Evolutionary conservation across 2,113 vertebrate genomes (phyloP).

Genomic region (Odocoileus virginianus): DNA sequence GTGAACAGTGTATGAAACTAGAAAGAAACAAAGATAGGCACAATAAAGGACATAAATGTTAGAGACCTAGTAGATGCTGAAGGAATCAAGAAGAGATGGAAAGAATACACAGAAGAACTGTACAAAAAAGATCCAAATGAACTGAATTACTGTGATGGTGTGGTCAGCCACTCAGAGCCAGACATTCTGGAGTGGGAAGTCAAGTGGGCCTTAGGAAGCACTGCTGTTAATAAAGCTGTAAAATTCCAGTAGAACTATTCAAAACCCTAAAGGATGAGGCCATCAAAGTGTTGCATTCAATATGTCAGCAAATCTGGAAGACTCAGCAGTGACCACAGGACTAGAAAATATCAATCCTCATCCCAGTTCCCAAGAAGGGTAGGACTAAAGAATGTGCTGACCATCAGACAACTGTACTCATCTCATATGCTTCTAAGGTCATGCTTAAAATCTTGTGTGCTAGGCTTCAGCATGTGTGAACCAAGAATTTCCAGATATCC

Average conservation of each 20-base stretch:
- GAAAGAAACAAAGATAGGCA: background rate
- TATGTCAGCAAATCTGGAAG: background rate
- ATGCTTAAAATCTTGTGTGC: background rate
- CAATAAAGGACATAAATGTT: background rate
- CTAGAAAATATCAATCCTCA: background rate
- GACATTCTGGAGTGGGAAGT: fast-evolving
- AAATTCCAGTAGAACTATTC: background rate
- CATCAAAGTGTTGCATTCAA: background rate
- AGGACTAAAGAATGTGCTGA: background rate
- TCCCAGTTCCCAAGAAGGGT: background rate
- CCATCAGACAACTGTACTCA: background rate
- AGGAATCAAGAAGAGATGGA: background rate
- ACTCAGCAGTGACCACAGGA: background rate
- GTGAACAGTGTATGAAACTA: background rate
- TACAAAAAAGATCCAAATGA: background rate
- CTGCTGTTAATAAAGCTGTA: background rate
- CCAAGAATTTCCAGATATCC: background rate
- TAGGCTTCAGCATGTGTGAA: background rate
- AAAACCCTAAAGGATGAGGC: background rate
- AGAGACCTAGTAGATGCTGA: background rate
- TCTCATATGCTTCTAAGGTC: background rate
- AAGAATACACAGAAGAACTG: background rate
- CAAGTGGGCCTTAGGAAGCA: background rate
- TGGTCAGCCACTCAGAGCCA: background rate
- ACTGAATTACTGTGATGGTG: background rate